phyloP scores from a whole-genome alignment of 2,888 invertebrate species.

The Platycheirus rosarum region DNA sequence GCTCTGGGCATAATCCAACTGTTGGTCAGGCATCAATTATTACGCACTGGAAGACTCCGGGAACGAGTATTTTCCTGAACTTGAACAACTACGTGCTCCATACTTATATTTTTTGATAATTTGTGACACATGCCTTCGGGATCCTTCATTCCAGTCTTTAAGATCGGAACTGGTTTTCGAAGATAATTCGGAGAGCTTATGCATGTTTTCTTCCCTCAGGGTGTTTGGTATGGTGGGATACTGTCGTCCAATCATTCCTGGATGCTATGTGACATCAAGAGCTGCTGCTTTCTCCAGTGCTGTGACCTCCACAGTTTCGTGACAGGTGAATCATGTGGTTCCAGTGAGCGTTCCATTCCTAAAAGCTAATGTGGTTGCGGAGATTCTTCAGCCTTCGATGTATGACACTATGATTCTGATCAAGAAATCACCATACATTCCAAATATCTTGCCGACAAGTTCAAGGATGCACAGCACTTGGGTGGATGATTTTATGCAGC shows the following conservation, averaged over 20 bases:
- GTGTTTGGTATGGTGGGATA: constrained; percentile 94
- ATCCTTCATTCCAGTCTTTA: constrained; percentile 98
- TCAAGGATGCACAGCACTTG: constrained; percentile 96
- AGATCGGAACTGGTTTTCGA: constrained; percentile 97
- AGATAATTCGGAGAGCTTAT: constrained; percentile 96
- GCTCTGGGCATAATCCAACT: constrained; percentile 90
- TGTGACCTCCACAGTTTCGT: constrained; percentile 98
- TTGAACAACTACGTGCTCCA: constrained; percentile 92
- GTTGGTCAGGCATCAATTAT: constrained; percentile 93
- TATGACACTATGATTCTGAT: constrained; percentile 99
- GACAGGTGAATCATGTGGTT: constrained; percentile 97
- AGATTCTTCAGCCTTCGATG: constrained; percentile 96
- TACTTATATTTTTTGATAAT: constrained; percentile 93
- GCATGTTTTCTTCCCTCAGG: constrained; percentile 95
- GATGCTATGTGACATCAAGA: constrained; percentile 98
- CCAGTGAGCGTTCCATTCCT: constrained; percentile 98
- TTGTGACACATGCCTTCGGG: constrained; percentile 98
- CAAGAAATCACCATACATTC: constrained; percentile 97
- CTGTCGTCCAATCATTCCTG: constrained; percentile 93
- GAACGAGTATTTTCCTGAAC: constrained; percentile 93
- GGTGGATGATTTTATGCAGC: constrained; percentile 99
- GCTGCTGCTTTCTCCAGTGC: constrained; percentile 98
- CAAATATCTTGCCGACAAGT: constrained; percentile 94
- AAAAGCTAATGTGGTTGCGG: constrained; percentile 97
- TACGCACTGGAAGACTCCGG: constrained; percentile 92